These are phyloP conservation scores for Empidonax alnorum DNA, from an alignment of 2,113 vertebrate genomes.

Conservation along the genomic window DNA sequence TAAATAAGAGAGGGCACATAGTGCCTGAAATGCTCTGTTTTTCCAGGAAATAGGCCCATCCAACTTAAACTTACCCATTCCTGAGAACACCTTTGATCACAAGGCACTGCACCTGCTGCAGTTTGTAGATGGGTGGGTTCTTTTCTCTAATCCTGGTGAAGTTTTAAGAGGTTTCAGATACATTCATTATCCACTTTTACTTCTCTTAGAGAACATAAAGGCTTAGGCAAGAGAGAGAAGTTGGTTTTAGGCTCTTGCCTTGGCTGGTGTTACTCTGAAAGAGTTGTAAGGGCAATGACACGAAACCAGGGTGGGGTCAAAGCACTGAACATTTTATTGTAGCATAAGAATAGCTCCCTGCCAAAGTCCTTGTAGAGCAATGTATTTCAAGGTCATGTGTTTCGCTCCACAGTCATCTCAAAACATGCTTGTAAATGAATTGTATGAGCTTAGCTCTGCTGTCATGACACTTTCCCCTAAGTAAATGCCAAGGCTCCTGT, in stretches of 20 bases:
- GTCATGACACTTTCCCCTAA: neutral
- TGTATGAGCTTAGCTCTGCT: neutral
- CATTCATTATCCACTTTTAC: neutral
- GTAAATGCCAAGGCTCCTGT: neutral
- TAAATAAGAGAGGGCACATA: neutral
- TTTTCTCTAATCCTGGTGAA: neutral
- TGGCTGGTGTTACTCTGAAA: neutral
- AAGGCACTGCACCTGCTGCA: neutral
- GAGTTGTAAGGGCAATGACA: rapidly evolving
- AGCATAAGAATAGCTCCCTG: neutral
- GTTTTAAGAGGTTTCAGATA: neutral
- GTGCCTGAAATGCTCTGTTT: neutral
- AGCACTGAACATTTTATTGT: neutral
- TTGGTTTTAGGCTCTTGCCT: neutral
- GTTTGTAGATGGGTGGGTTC: neutral
- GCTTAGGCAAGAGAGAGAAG: neutral
- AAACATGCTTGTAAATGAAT: neutral
- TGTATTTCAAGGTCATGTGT: neutral
- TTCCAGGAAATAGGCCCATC: neutral
- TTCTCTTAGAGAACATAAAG: neutral
- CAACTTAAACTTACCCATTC: neutral
- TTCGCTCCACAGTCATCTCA: neutral
- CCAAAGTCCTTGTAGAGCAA: neutral
- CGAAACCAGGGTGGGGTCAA: neutral
- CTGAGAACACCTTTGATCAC: neutral